A percentile compares a stretch with the other conserved stretches of the same genome.
Evolutionary conservation across 2,888 invertebrate genomes (phyloP).

Genomic region (Crocallis elinguaria): DNA sequence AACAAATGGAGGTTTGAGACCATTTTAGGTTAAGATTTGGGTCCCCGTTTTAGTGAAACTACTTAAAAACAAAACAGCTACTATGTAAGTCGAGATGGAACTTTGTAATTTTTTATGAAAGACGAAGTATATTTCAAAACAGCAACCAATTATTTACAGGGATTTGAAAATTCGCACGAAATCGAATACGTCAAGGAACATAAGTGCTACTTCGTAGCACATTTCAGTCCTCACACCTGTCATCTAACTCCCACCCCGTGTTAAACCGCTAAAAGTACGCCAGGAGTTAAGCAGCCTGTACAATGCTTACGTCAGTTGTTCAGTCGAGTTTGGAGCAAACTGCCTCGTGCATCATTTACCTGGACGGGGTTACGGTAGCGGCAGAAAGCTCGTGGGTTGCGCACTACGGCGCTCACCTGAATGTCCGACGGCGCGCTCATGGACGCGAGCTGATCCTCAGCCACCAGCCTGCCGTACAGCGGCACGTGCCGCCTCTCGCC

Average conservation of each 20-base stretch:
- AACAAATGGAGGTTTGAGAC: slow-evolving; percentile 9
- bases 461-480: slow-evolving; percentile 95
- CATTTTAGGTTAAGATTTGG: slow-evolving; percentile 4
- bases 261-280: slow-evolving; percentile 12
- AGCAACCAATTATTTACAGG: no score
- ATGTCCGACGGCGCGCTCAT: slow-evolving; percentile 88
- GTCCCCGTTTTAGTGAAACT: slow-evolving; percentile 3
- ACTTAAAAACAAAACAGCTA: no score
- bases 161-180: not conserved
- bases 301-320: slow-evolving; percentile 21
- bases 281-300: slow-evolving; percentile 27
- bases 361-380: slow-evolving; percentile 77
- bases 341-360: slow-evolving; percentile 84
- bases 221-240: not conserved
- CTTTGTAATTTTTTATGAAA: not conserved
- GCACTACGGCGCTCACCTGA: slow-evolving; percentile 83
- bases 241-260: not conserved
- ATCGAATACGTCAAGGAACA: not conserved
- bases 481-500: slow-evolving; percentile 90
- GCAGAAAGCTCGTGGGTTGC: slow-evolving; percentile 83
- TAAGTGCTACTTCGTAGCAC: not conserved
- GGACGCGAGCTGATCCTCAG: slow-evolving; percentile 92
- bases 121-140: not conserved
- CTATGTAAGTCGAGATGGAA: no score
- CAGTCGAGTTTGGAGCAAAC: slow-evolving; percentile 53